Conservation (phyloP, 1,140 invertebrate species). For the Megalopta genalis region DNA sequence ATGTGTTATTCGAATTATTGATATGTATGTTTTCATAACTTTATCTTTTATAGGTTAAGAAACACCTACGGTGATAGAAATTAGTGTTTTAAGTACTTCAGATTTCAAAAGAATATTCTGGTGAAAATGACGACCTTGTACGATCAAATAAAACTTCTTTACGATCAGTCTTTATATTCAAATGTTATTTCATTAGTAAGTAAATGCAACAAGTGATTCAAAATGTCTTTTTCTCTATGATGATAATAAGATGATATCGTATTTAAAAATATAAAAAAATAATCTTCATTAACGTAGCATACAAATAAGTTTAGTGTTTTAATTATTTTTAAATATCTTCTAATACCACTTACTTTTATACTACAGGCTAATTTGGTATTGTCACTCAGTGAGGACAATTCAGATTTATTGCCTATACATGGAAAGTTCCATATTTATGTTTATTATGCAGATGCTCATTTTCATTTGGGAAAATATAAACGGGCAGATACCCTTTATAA, state of each 20-base stretch:
- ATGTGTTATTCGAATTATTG: not conserved
- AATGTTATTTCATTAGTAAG: slow-evolving; percentile 82
- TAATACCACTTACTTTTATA: slow-evolving; percentile 63
- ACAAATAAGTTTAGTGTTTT: slow-evolving; percentile 16
- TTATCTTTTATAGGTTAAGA: slow-evolving; percentile 27
- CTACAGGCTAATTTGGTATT: slow-evolving; percentile 84
- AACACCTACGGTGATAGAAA: slow-evolving; percentile 2
- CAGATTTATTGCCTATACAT: slow-evolving; percentile 81
- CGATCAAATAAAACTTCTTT: slow-evolving; percentile 82
- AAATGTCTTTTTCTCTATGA: slow-evolving; percentile 16
- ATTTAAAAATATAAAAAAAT: not conserved
- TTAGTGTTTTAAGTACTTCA: not conserved
- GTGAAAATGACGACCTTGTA: slow-evolving; percentile 78
- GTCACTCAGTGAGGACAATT: slow-evolving; percentile 84
- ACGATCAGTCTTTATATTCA: slow-evolving; percentile 82
- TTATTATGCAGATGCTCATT: slow-evolving; percentile 86
- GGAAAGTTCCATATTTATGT: slow-evolving; percentile 84
- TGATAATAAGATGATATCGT: slow-evolving; percentile 14
- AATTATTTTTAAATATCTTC: slow-evolving; percentile 64
- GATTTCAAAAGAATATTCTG: slow-evolving; percentile 8
- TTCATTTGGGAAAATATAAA: slow-evolving; percentile 83
- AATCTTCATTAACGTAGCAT: slow-evolving; percentile 11
- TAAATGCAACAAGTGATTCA: slow-evolving; percentile 49
- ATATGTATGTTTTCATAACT: not conserved
- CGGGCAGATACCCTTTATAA: slow-evolving; percentile 86